Conservation (phyloP, 2,888 invertebrate species). For the Coronaproctus castanopsis region DNA sequence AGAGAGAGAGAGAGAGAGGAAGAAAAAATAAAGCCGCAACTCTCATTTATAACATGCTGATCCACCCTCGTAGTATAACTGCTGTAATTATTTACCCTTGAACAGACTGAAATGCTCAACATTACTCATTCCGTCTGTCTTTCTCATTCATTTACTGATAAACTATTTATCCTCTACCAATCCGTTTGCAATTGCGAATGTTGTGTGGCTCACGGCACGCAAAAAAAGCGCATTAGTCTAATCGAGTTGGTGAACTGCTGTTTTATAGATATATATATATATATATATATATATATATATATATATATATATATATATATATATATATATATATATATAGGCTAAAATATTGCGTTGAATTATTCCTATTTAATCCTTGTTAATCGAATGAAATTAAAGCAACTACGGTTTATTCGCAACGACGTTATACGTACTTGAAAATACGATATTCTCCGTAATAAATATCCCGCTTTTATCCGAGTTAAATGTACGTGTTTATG, state of each 20-base stretch:
- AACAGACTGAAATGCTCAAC: constrained; percentile 8
- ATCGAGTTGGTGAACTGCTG: background rate
- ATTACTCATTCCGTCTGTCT: constrained; percentile 2
- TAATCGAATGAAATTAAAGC: too few relatives aligned
- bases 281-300: too few relatives aligned
- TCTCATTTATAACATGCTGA: constrained; percentile 13
- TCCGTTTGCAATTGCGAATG: too few relatives aligned
- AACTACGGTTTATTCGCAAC: too few relatives aligned
- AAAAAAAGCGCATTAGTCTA: background rate
- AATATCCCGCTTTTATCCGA: too few relatives aligned
- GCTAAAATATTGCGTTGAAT: background rate
- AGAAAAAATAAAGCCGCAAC: constrained; percentile 6
- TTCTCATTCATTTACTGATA: background rate
- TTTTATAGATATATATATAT: too few relatives aligned
- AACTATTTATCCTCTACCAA: background rate
- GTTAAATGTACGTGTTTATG: too few relatives aligned
- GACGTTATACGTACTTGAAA: too few relatives aligned
- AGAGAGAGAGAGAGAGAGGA: too few relatives aligned
- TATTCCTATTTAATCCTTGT: background rate
- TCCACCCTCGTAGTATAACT: constrained; percentile 13
- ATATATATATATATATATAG: too few relatives aligned
- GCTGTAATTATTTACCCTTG: constrained; percentile 13
- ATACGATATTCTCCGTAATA: too few relatives aligned
- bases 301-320: too few relatives aligned
- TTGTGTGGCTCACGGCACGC: background rate